These are phyloP conservation scores for Vespertilio murinus DNA, from an alignment of 2,797 vertebrate species.

Conservation along the genomic window DNA sequence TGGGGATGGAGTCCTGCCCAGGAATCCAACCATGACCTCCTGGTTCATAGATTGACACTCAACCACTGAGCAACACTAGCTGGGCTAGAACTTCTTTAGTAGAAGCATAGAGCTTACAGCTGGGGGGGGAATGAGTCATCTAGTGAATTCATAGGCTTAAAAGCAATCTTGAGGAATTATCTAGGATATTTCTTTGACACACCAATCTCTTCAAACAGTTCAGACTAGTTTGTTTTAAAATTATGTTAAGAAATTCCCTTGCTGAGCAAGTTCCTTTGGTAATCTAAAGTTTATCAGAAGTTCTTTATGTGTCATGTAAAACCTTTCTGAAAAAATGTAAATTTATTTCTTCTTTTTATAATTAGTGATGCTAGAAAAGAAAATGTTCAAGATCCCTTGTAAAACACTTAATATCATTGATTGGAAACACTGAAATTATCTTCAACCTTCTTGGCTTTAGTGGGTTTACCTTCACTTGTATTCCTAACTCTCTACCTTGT, in stretches of 20 bases:
- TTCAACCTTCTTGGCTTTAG: background rate
- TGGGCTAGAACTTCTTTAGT: background rate
- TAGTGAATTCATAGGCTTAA: conserved; percentile 24
- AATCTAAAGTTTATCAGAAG: conserved; percentile 2
- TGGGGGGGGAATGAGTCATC: background rate
- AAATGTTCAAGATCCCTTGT: background rate
- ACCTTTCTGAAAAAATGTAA: conserved; percentile 23
- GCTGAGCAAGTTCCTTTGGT: background rate
- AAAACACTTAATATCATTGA: background rate
- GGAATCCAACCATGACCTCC: no score
- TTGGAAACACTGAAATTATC: background rate
- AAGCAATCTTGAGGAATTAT: conserved; percentile 6
- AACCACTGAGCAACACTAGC: no score
- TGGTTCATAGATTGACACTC: no score
- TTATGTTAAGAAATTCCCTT: background rate
- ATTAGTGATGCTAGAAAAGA: background rate
- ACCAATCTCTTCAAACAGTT: conserved; percentile 21
- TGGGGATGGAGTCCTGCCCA: no score
- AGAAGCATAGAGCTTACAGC: background rate
- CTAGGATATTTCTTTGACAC: conserved; percentile 6
- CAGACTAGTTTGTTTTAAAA: background rate
- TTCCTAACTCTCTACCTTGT: background rate
- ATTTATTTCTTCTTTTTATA: background rate
- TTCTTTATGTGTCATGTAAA: conserved; percentile 35
- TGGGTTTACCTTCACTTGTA: background rate